These are phyloP conservation scores for Tiliacea citrago DNA, from an alignment of 2,888 invertebrate genomes.

Conservation along the genomic window DNA sequence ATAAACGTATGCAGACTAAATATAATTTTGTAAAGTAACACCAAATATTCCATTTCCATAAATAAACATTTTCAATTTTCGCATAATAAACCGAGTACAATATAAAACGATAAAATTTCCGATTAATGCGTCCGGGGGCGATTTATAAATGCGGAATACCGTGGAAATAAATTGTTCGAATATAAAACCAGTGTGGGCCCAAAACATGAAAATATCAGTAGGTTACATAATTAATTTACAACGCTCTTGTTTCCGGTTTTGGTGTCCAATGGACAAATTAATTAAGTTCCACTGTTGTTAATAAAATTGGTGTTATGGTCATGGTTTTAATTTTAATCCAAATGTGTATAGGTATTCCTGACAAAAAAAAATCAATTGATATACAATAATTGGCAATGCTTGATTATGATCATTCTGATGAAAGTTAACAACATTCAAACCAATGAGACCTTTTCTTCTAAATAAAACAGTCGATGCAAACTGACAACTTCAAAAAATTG, in stretches of 20 bases:
- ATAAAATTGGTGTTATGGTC: constrained; percentile 19
- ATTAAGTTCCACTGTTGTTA: constrained; percentile 33
- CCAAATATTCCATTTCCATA: neutral
- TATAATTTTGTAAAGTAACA: constrained; percentile 3
- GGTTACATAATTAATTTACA: constrained; percentile 56
- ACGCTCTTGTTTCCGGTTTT: constrained; percentile 49
- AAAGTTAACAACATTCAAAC: neutral
- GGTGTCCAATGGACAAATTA: constrained; percentile 38
- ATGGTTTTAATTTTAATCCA: neutral
- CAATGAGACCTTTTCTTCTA: neutral
- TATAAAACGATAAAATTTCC: constrained; percentile 57
- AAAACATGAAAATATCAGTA: constrained; percentile 55
- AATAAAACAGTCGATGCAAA: neutral
- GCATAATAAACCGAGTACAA: constrained; percentile 49
- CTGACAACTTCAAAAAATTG: too few species aligned
- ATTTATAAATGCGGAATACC: constrained; percentile 54
- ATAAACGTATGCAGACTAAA: neutral
- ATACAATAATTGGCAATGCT: neutral
- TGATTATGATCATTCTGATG: neutral
- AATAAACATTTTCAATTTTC: constrained; percentile 26
- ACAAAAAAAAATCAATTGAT: neutral
- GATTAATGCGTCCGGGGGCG: constrained; percentile 44
- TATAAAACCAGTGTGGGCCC: constrained; percentile 55
- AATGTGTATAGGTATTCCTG: neutral
- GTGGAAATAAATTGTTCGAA: constrained; percentile 53